Percentiles rank a stretch among this genome's conserved stretches.
phyloP scores from a whole-genome alignment of 2,797 vertebrate genomes.

The Diceros bicornis region DNA sequence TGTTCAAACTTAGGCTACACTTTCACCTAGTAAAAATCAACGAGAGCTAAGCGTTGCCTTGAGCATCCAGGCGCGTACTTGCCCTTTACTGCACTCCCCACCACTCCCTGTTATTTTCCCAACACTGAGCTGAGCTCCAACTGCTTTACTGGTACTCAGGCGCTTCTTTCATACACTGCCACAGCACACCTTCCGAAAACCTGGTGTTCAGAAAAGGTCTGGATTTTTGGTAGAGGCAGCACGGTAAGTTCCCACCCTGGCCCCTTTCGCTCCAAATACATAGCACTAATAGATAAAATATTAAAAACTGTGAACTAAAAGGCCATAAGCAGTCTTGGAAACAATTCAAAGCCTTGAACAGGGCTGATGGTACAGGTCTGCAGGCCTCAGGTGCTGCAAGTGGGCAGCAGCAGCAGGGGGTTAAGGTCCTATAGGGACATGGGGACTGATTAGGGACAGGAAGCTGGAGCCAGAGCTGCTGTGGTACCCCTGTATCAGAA shows the following conservation, averaged over 20 bases:
- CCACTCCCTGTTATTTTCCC: background rate
- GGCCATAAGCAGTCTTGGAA: background rate
- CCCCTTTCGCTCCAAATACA: background rate
- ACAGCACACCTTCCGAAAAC: background rate
- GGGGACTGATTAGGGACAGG: background rate
- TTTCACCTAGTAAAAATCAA: background rate
- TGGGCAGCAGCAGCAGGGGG: background rate
- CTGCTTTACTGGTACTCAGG: background rate
- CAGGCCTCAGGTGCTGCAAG: background rate
- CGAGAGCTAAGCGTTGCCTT: too few species aligned
- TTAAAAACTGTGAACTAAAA: background rate
- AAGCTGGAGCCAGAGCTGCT: background rate
- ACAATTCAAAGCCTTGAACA: background rate
- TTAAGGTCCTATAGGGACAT: background rate
- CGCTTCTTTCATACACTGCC: background rate
- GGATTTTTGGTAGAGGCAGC: background rate
- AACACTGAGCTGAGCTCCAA: background rate
- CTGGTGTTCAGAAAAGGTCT: background rate
- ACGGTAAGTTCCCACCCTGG: background rate
- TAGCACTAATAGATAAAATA: background rate
- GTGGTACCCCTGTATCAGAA: background rate
- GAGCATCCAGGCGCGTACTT: background rate
- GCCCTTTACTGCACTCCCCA: background rate
- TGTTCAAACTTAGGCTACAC: background rate
- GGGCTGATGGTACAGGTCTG: background rate